These are phyloP conservation scores for Heliangelus exortis DNA, from an alignment of 2,797 vertebrate species.

Conservation along the genomic window DNA sequence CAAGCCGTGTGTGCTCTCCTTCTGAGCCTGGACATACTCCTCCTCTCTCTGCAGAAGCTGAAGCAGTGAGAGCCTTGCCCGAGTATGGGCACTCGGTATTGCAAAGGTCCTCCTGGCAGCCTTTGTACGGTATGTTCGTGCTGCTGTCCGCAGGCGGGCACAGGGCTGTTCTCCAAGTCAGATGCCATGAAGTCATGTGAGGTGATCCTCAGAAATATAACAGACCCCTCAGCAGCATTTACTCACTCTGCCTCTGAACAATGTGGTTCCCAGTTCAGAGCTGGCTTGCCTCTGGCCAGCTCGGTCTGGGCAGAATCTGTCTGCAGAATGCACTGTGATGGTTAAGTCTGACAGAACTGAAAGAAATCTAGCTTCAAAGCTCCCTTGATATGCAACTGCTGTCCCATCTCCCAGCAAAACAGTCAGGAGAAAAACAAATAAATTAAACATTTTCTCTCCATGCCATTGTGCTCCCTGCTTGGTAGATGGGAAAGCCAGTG, in stretches of 20 bases:
- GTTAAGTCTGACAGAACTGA: neutral
- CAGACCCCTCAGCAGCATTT: constrained; percentile 7
- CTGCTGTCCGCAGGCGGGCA: neutral
- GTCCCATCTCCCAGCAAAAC: neutral
- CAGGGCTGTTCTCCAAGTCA: constrained; percentile 43
- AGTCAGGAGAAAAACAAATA: fast-evolving
- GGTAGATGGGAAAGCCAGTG: neutral
- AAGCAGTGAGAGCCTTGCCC: neutral
- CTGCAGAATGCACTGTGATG: neutral
- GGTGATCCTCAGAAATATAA: constrained; percentile 34
- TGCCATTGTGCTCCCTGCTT: neutral
- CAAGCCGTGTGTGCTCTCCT: fast-evolving
- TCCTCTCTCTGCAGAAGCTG: neutral
- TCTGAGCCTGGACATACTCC: neutral
- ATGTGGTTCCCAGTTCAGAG: neutral
- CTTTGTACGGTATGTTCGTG: neutral
- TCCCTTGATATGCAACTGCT: neutral
- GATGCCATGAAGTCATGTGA: constrained; percentile 29
- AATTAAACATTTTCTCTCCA: neutral
- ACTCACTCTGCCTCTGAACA: neutral
- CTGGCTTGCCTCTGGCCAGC: neutral
- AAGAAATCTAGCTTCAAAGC: neutral
- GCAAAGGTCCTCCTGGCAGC: neutral
- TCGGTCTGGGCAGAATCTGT: neutral
- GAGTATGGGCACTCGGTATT: neutral